Conservation (phyloP, 1,140 invertebrate genomes). For the Saxidomus purpurata region DNA sequence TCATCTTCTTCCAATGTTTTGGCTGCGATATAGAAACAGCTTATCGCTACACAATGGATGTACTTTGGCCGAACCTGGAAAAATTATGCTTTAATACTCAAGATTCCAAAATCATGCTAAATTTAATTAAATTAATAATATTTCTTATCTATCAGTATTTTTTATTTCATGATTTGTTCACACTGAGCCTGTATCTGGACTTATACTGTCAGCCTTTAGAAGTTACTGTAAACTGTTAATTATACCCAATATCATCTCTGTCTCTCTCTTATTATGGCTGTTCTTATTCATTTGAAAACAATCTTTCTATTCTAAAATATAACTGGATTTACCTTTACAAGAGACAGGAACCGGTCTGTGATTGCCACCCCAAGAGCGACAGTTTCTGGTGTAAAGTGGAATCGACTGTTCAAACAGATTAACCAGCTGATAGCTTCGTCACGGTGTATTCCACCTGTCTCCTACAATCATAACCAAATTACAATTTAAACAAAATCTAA, state of each 20-base stretch:
- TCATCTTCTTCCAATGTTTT: conserved; percentile 87
- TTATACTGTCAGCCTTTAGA: no score
- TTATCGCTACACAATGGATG: conserved; percentile 84
- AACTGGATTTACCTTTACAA: conserved; percentile 83
- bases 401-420: conserved; percentile 76
- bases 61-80: conserved; percentile 85
- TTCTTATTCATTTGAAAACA: no score
- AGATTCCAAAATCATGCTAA: no score
- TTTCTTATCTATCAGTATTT: no score
- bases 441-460: conserved; percentile 78
- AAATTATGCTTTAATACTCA: no score
- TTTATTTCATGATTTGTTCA: no score
- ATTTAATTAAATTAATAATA: no score
- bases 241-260: no score
- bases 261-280: no score
- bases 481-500: not conserved
- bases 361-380: conserved; percentile 80
- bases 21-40: conserved; percentile 86
- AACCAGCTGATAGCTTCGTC: conserved; percentile 83
- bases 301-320: no score
- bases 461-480: conserved; percentile 62
- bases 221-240: no score
- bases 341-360: conserved; percentile 82
- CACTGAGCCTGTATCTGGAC: no score
- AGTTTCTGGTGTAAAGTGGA: conserved; percentile 85